These are phyloP conservation scores for Deilephila porcellus DNA, from an alignment of 2,888 invertebrate genomes.

Conservation along the genomic window DNA sequence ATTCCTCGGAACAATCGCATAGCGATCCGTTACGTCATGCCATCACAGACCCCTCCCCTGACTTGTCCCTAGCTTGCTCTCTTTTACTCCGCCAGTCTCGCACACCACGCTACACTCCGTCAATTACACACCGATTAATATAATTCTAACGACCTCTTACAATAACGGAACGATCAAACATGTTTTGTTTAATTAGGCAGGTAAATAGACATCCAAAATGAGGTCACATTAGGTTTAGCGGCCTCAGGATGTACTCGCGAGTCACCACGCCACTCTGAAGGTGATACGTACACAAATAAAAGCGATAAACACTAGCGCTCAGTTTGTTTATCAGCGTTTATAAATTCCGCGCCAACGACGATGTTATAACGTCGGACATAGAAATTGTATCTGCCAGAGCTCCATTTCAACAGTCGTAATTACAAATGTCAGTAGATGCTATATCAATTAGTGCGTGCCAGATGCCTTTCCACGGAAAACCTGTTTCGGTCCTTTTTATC, in stretches of 20 bases:
- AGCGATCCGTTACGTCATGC: conserved; percentile 76
- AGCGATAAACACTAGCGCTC: not conserved
- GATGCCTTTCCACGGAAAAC: conserved; percentile 76
- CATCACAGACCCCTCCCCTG: conserved; percentile 52
- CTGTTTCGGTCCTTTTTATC: conserved; percentile 75
- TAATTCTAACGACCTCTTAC: conserved; percentile 15
- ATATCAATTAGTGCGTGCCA: conserved; percentile 80
- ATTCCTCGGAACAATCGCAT: conserved; percentile 70
- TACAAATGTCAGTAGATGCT: conserved; percentile 69
- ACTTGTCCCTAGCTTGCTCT: conserved; percentile 40
- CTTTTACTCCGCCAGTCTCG: conserved; percentile 47
- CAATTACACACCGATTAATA: conserved; percentile 54
- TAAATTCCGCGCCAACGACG: conserved; percentile 27
- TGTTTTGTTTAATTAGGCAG: conserved; percentile 15
- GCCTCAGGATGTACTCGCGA: conserved; percentile 46
- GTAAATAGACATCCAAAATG: conserved; percentile 45
- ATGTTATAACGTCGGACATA: conserved; percentile 36
- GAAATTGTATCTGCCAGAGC: conserved; percentile 42
- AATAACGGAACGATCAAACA: conserved; percentile 24
- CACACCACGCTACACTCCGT: conserved; percentile 54
- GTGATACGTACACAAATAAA: conserved; percentile 4
- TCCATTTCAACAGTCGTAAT: conserved; percentile 51
- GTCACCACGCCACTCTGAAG: conserved; percentile 37
- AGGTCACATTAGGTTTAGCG: conserved; percentile 51
- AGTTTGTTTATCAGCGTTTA: conserved; percentile 22